Percentiles rank a stretch among this genome's conserved stretches.
phyloP scores from a whole-genome alignment of 2,797 vertebrate genomes.

The Sebastes oblongus region DNA sequence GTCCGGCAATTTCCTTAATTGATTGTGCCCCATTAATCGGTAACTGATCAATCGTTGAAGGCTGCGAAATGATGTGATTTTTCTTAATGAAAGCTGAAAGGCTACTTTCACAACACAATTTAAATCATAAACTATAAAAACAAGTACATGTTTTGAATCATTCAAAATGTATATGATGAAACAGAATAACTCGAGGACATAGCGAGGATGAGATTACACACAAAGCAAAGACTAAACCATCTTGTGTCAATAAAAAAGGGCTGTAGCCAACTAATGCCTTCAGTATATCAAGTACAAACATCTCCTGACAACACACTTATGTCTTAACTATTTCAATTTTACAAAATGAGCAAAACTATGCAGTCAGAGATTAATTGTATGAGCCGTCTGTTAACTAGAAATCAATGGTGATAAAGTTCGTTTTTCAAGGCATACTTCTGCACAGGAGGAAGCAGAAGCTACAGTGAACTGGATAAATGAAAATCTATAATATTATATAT shows the following conservation, averaged over 20 bases:
- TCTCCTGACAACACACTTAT: not conserved
- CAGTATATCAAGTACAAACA: not conserved
- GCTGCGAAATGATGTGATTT: not conserved
- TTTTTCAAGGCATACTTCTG: not conserved
- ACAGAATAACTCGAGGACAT: not conserved
- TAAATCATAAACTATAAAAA: not conserved
- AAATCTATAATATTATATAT: not conserved
- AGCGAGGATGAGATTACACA: not conserved
- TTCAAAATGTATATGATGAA: not conserved
- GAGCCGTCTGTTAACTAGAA: not conserved
- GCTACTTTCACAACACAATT: not conserved
- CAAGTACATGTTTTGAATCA: not conserved
- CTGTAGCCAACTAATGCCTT: not conserved
- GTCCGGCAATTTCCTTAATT: slow-evolving; percentile 45
- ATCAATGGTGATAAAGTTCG: not conserved
- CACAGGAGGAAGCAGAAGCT: not conserved
- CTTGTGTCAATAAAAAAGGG: not conserved
- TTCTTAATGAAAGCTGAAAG: not conserved
- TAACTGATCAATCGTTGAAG: slow-evolving; percentile 24
- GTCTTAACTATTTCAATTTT: not conserved
- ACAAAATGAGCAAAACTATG: not conserved
- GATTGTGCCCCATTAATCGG: slow-evolving; percentile 21
- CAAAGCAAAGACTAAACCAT: not conserved
- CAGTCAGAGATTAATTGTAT: not conserved
- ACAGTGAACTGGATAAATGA: not conserved